Base-by-base conservation (phyloP, 2,888 invertebrate genomes). In the Acanthacorydalis orientalis region DNA sequence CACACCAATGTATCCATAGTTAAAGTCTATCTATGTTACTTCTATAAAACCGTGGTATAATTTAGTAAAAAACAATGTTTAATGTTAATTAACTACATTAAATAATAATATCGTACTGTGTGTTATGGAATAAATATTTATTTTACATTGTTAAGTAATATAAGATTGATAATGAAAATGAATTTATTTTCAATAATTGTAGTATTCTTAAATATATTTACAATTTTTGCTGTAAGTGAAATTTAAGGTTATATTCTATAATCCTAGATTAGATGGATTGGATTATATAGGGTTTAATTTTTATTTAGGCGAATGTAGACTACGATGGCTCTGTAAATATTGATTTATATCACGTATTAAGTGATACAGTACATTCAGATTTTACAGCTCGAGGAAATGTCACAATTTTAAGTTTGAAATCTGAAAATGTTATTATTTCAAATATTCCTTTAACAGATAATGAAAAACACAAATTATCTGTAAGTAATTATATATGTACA, bases 281-380 rank as follows among this genome's bases (percentile, higher is more conserved):
- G 40, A 8, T 12, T 41, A 11, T 31, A 31, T 35, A 7, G 33
- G 42, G 10, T 34, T 38, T n/a, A n/a, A 40, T 38, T 16, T 47
- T 40, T 38, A 45, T 43, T 46, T 54, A 77, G 77, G 69, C 65
- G 44, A 74, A 72, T 55, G 61, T 84, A 51, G 84, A 86, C 57
- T 80, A 80, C 57, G 85, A 86, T 64, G 79, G 82, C 32, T 81
- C 80, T 75, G 61, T 84, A 15, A 77, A 75, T 51, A 73, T 86
- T 53, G 77, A 78, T 60, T 64, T 87, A 51, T 74, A 76, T 56
- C 86, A 87, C 61, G 72, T 78, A 2, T 59, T 85, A 44, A 73
- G 77, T 12, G 60, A 65, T 53, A 64, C 64, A n/a, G 63, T 67
- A 7, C 56, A 64, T 37, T 69, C 72, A 1, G 67, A 72, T 48